Conservation (phyloP, 2,888 invertebrate species). For the Drosophila mettleri region DNA sequence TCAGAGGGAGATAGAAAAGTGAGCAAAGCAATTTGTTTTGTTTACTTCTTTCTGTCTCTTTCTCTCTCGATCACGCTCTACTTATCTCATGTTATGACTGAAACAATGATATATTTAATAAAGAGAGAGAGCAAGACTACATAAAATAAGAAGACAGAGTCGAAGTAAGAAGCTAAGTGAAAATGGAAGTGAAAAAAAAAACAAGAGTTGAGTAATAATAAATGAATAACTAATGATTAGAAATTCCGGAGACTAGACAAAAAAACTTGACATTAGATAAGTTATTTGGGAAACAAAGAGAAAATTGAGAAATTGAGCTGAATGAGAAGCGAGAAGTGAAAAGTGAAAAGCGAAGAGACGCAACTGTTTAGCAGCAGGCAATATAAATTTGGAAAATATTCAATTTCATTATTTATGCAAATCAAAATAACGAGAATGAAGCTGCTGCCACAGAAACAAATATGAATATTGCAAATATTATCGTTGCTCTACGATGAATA, state of each 20-base stretch:
- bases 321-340: neutral
- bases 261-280: rapidly evolving
- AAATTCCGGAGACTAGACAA: neutral
- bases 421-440: neutral
- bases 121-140: no score
- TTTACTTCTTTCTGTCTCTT: no score
- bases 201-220: no score
- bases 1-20: no score
- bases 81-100: no score
- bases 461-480: neutral
- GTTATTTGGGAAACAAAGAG: no score
- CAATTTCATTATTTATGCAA: neutral
- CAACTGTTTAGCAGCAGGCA: neutral
- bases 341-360: neutral
- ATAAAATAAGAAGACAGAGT: neutral
- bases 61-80: no score
- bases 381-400: neutral
- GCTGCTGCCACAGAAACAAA: neutral
- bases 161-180: neutral
- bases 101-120: no score
- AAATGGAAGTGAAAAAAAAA: neutral
- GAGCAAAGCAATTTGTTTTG: no score
- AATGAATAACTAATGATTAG: neutral
- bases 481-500: neutral
- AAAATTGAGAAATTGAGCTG: no score